phyloP scores from a whole-genome alignment of 2,113 vertebrate genomes.

The Saimiri boliviensis region DNA sequence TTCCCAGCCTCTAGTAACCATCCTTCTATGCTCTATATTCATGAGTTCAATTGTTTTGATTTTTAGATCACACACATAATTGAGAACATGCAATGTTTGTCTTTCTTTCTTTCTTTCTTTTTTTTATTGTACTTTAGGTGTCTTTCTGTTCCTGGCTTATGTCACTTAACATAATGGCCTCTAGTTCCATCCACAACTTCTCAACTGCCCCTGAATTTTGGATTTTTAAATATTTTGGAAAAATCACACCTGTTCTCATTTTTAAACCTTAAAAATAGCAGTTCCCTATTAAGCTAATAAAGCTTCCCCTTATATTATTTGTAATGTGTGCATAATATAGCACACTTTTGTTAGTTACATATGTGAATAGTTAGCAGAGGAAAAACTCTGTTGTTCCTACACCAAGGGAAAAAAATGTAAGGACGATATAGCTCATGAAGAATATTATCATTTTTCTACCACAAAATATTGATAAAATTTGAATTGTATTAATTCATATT shows the following conservation, averaged over 20 bases:
- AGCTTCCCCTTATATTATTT: background rate
- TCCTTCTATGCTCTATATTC: too few species aligned
- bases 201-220: background rate
- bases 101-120: too few species aligned
- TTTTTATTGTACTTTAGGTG: too few species aligned
- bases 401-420: conserved; percentile 22
- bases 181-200: too few species aligned
- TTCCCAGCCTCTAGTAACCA: too few species aligned
- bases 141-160: too few species aligned
- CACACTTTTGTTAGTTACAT: conserved; percentile 22
- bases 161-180: too few species aligned
- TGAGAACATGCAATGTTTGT: too few species aligned
- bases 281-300: conserved; percentile 28
- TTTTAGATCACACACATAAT: too few species aligned
- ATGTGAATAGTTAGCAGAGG: background rate
- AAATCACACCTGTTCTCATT: conserved; percentile 39
- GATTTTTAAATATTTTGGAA: conserved; percentile 13
- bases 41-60: too few species aligned
- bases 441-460: conserved; percentile 49
- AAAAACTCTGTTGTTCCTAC: background rate
- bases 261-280: conserved; percentile 14
- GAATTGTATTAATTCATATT: background rate
- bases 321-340: background rate
- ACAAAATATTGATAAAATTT: conserved; percentile 38
- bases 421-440: background rate